These are phyloP conservation scores for Galerucella calmariensis DNA, from an alignment of 2,888 invertebrate species.

Conservation along the genomic window DNA sequence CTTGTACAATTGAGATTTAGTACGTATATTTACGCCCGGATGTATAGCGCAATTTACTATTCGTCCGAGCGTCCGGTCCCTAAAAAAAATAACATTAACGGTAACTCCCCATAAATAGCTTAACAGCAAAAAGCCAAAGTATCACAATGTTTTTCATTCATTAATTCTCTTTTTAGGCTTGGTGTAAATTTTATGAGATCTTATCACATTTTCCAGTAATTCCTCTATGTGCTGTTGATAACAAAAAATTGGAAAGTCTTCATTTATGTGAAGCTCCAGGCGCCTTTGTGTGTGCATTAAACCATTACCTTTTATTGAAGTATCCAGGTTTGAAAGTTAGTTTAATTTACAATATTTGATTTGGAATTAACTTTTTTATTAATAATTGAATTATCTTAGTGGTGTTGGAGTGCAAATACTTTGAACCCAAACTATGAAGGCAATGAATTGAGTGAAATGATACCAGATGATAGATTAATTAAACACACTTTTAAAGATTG, in stretches of 20 bases:
- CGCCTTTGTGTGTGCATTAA: constrained; percentile 90
- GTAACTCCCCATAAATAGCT: no score
- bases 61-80: no score
- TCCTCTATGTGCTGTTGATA: constrained; percentile 59
- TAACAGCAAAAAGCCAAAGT: no score
- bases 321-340: constrained; percentile 62
- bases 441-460: constrained; percentile 76
- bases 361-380: background rate
- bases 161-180: constrained; percentile 70
- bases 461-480: constrained; percentile 89
- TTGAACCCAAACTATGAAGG: constrained; percentile 94
- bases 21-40: no score
- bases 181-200: constrained; percentile 94
- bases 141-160: no score
- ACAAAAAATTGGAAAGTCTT: constrained; percentile 72
- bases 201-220: constrained; percentile 72
- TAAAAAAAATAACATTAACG: no score
- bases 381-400: constrained; percentile 65
- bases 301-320: constrained; percentile 79
- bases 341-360: background rate
- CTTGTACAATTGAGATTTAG: no score
- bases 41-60: no score
- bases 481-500: constrained; percentile 81
- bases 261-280: constrained; percentile 99
- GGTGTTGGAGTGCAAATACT: constrained; percentile 89